phyloP scores from a whole-genome alignment of 2,888 invertebrate genomes.

The Pachliopta kotzebuea region DNA sequence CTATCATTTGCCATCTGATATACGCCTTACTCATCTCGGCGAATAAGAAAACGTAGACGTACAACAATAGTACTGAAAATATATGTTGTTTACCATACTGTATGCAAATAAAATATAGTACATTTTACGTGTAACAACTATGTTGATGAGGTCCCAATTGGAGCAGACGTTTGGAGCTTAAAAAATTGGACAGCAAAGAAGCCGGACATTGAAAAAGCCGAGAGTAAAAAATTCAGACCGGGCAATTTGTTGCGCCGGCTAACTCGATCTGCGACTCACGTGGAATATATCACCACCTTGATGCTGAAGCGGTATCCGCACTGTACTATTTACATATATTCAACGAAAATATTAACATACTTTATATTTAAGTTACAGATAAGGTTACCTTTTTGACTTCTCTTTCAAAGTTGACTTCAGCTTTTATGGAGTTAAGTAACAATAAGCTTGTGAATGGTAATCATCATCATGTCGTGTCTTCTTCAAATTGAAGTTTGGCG shows the following conservation, averaged over 20 bases:
- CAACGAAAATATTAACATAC: not conserved
- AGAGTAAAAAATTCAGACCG: conserved; percentile 34
- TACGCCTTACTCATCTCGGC: no score
- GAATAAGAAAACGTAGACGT: no score
- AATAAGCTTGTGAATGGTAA: no score
- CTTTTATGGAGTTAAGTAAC: no score
- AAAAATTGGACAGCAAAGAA: conserved; percentile 32
- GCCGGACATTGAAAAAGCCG: conserved; percentile 36
- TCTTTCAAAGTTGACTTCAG: no score
- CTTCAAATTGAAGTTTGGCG: no score
- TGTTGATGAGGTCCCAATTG: conserved; percentile 11
- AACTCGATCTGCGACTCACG: conserved; percentile 33
- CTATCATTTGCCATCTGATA: no score
- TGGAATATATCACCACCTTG: conserved; percentile 29
- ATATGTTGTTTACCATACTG: not conserved
- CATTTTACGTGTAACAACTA: not conserved
- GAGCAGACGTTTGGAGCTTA: conserved; percentile 16
- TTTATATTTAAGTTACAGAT: no score
- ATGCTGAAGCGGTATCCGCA: conserved; percentile 5
- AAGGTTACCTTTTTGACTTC: no score
- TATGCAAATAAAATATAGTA: not conserved
- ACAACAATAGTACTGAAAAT: no score
- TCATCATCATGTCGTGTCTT: no score
- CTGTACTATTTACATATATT: not conserved
- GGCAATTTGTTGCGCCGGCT: conserved; percentile 35